Percentiles rank a stretch among this genome's conserved stretches.
Evolutionary conservation across 2,888 invertebrate genomes (phyloP).

Genomic region (Orthosia gothica): DNA sequence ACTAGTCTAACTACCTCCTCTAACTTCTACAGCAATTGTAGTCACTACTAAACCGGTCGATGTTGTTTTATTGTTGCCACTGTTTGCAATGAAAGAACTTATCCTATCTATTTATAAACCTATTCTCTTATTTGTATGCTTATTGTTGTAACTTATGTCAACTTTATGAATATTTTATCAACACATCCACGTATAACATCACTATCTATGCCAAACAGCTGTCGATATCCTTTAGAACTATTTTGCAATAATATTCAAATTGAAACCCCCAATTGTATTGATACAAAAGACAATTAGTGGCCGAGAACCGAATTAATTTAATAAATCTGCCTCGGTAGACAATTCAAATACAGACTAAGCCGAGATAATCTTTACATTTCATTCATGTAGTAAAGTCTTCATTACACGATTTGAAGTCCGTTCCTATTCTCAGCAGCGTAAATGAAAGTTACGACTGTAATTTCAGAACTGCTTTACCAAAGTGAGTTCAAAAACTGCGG

Average conservation of each 20-base stretch:
- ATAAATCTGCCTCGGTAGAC: constrained; percentile 75
- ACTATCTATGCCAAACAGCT: constrained; percentile 41
- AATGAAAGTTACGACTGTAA: constrained; percentile 64
- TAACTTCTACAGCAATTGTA: constrained; percentile 35
- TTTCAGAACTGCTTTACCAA: constrained; percentile 66
- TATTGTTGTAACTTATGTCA: constrained; percentile 9
- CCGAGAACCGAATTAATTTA: constrained; percentile 74
- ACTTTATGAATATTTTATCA: constrained; percentile 33
- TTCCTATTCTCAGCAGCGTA: constrained; percentile 54
- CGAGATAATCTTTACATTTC: constrained; percentile 71
- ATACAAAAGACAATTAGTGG: constrained; percentile 79
- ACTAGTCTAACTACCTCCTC: constrained; percentile 61
- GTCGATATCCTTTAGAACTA: constrained; percentile 51
- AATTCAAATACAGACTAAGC: constrained; percentile 71
- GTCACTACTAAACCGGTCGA: background rate
- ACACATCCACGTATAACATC: constrained; percentile 15
- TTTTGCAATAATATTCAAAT: constrained; percentile 73
- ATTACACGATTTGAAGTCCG: constrained; percentile 55
- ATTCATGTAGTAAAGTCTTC: constrained; percentile 68
- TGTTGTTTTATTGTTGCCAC: too few relatives aligned
- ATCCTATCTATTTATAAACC: constrained; percentile 22
- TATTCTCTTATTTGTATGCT: constrained; percentile 3
- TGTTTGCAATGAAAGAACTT: background rate
- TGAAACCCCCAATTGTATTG: constrained; percentile 74
- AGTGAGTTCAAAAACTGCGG: constrained; percentile 67